Percentiles rank a stretch among this genome's conserved stretches.
Evolutionary conservation across 2,113 vertebrate genomes (phyloP).

Genomic region (Podiceps cristatus): DNA sequence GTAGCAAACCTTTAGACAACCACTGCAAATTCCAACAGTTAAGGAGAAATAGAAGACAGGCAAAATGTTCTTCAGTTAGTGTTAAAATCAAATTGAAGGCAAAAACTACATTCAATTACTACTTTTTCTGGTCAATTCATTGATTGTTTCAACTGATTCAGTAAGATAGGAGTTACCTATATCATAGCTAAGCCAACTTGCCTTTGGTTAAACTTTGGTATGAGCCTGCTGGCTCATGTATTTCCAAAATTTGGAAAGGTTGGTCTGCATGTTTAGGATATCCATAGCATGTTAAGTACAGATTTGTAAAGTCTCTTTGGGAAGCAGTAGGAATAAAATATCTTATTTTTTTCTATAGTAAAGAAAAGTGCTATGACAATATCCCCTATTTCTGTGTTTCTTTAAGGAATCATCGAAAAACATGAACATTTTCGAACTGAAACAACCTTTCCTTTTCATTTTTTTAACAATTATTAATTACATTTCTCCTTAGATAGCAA

Average conservation of each 20-base stretch:
- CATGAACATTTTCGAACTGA: neutral
- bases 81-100: neutral
- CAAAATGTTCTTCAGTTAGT: neutral
- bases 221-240: neutral
- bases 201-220: neutral
- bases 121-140: neutral
- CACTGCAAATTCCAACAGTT: neutral
- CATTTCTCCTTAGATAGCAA: neutral
- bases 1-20: neutral
- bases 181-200: neutral
- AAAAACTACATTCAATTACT: neutral
- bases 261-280: neutral
- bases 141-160: neutral
- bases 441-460: neutral
- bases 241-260: neutral
- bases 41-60: neutral
- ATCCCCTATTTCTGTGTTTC: neutral
- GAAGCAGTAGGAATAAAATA: neutral
- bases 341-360: neutral
- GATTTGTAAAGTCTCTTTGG: neutral
- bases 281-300: neutral
- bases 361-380: neutral
- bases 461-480: neutral
- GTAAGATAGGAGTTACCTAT: neutral
- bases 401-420: neutral